Conservation (phyloP, 23 tunicate genomes). For the Halocynthia roretzi region DNA sequence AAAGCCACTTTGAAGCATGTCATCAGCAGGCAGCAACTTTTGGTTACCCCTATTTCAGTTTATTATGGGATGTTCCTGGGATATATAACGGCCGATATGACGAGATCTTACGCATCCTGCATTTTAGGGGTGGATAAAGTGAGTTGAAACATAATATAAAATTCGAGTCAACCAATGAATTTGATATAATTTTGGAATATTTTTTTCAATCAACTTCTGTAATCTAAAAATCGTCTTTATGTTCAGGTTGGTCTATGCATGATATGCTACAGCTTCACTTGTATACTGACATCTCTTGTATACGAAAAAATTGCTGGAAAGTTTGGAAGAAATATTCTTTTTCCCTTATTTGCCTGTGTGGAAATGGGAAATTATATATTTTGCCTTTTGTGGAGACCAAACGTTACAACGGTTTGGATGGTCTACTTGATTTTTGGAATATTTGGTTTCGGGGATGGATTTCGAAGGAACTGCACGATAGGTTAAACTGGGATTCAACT, state of each 20-base stretch:
- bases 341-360: conserved; percentile 19
- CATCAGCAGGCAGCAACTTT: conserved; percentile 26
- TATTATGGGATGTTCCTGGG: conserved; percentile 38
- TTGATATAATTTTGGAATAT: too few species aligned
- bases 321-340: conserved; percentile 18
- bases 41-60: conserved; percentile 27
- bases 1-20: conserved; percentile 28
- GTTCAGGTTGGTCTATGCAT: conserved; percentile 47
- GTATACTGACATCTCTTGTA: conserved; percentile 20
- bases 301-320: conserved; percentile 18
- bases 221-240: too few species aligned
- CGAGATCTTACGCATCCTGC: conserved; percentile 52
- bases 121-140: conserved; percentile 59
- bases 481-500: too few species aligned
- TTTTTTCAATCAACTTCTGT: too few species aligned
- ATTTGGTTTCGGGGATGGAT: conserved; percentile 38
- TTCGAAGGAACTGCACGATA: not conserved
- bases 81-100: conserved; percentile 30
- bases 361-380: conserved; percentile 39
- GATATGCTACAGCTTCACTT: conserved; percentile 18
- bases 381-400: conserved; percentile 52
- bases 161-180: too few species aligned
- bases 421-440: conserved; percentile 41
- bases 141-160: not conserved
- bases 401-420: conserved; percentile 33